These are phyloP conservation scores for Dipodomys spectabilis DNA, from an alignment of 2,113 vertebrate genomes.

Conservation along the genomic window DNA sequence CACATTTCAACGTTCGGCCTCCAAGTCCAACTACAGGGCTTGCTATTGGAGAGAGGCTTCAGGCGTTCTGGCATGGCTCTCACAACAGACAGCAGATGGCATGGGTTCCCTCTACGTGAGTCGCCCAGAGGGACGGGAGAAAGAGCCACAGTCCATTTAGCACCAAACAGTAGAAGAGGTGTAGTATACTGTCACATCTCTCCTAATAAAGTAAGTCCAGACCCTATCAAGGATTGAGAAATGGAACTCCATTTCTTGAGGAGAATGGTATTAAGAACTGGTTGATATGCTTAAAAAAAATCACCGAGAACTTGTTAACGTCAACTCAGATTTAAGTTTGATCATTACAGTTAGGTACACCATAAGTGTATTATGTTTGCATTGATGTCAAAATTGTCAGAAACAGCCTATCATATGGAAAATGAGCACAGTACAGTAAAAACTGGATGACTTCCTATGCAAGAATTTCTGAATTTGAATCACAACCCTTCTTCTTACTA, in stretches of 20 bases:
- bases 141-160: neutral
- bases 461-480: neutral
- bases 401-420: neutral
- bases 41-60: neutral
- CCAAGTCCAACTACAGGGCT: fast-evolving
- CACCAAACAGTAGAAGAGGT: neutral
- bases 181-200: neutral
- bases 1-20: neutral
- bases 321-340: neutral
- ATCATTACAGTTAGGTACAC: neutral
- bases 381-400: neutral
- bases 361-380: neutral
- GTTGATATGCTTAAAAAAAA: neutral
- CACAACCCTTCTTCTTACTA: neutral
- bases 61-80: neutral
- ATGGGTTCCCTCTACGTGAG: neutral
- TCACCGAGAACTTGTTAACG: neutral
- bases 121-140: neutral
- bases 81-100: neutral
- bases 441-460: neutral
- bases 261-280: neutral
- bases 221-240: neutral
- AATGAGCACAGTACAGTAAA: neutral
- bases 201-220: neutral
- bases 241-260: neutral